Conservation (phyloP, 2,888 invertebrate species). For the Platycheirus rosarum region DNA sequence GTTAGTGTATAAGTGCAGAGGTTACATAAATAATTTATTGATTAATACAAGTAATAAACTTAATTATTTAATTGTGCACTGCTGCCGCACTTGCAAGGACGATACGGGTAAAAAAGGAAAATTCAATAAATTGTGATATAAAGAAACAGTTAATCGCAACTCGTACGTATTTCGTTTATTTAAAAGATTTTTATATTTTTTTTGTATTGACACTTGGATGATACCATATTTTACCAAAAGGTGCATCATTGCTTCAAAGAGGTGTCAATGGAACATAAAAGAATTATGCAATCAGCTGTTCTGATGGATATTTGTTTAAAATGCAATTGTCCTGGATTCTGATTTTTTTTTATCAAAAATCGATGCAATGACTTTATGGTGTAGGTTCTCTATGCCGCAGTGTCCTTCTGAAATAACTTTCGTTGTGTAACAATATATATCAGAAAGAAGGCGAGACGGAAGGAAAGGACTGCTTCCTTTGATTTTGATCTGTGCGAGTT, state of each 20-base stretch:
- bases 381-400: constrained; percentile 62
- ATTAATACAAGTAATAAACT: constrained; percentile 69
- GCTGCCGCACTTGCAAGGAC: constrained; percentile 44
- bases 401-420: constrained; percentile 66
- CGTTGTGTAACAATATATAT: constrained; percentile 69
- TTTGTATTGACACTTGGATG: constrained; percentile 33
- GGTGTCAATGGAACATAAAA: constrained; percentile 21
- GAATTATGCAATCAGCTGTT: constrained; percentile 72
- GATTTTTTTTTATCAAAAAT: constrained; percentile 67
- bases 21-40: constrained; percentile 74
- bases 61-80: constrained; percentile 49
- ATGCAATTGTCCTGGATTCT: constrained; percentile 59
- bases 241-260: constrained; percentile 5
- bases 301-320: constrained; percentile 32
- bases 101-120: constrained; percentile 29
- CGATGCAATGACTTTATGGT: constrained; percentile 54
- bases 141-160: constrained; percentile 38
- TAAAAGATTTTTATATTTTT: too few relatives aligned
- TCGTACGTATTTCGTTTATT: constrained; percentile 47
- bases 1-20: constrained; percentile 68
- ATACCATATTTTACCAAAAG: constrained; percentile 8
- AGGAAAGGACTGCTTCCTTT: background rate
- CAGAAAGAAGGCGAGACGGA: constrained; percentile 1
- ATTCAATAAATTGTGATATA: constrained; percentile 27
- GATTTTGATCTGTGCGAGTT: constrained; percentile 34